Conservation (phyloP, 2,888 invertebrate genomes). For the Holacanthella duospinosa region DNA sequence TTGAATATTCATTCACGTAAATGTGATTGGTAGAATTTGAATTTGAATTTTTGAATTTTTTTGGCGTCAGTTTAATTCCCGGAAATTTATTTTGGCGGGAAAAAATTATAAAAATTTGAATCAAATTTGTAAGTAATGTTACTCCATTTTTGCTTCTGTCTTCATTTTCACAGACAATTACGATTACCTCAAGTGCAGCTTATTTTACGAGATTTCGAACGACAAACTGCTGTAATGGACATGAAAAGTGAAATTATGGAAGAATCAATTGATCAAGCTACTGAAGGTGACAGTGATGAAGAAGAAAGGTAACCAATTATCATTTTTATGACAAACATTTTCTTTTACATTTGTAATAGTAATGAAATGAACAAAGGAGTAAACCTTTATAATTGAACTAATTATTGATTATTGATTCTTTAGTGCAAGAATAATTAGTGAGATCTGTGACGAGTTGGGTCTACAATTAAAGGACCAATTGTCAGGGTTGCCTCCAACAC, state of each 20-base stretch:
- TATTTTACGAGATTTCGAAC: constrained; percentile 52
- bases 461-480: constrained; percentile 49
- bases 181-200: constrained; percentile 53
- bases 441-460: constrained; percentile 53
- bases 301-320: constrained; percentile 45
- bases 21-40: too few species aligned
- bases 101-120: not conserved
- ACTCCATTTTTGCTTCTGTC: not conserved
- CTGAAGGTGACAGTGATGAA: constrained; percentile 51
- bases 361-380: not conserved
- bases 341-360: not conserved
- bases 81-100: too few species aligned
- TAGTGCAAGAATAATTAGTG: constrained; percentile 47
- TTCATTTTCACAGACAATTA: constrained; percentile 38
- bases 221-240: constrained; percentile 53
- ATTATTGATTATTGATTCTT: constrained; percentile 8
- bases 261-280: constrained; percentile 53
- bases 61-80: too few species aligned
- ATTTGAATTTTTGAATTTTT: not conserved
- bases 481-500: constrained; percentile 44
- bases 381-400: not conserved
- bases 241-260: constrained; percentile 57
- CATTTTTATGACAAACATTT: not conserved
- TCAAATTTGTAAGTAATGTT: not conserved
- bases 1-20: too few species aligned